These are phyloP conservation scores for Nestor notabilis DNA, from an alignment of 2,113 vertebrate genomes.

Conservation along the genomic window DNA sequence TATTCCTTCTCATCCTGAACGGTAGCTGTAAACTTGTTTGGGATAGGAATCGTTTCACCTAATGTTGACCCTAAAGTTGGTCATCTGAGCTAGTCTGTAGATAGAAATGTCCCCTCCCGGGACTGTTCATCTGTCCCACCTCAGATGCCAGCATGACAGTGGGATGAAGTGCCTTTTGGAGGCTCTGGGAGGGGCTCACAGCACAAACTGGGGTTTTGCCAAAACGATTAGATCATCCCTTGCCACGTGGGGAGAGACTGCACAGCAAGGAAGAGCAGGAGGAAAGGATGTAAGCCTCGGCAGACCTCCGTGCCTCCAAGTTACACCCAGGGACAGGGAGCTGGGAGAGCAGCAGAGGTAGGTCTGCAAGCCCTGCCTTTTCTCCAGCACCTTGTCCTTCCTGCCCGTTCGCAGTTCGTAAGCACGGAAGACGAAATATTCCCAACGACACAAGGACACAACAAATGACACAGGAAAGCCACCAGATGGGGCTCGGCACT, in stretches of 20 bases:
- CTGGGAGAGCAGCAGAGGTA: not conserved
- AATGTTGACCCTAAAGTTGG: rapidly evolving
- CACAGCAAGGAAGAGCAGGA: not conserved
- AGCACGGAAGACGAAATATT: not conserved
- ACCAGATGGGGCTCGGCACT: constrained; percentile 59
- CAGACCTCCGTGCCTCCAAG: not conserved
- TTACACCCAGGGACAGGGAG: not conserved
- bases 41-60: not conserved
- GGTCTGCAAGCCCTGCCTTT: not conserved
- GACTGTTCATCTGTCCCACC: not conserved
- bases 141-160: not conserved
- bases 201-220: not conserved
- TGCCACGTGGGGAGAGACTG: not conserved
- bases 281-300: not conserved
- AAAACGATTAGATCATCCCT: constrained; percentile 43
- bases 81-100: not conserved
- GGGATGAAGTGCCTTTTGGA: not conserved
- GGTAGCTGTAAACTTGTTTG: not conserved
- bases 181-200: not conserved
- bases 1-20: not conserved
- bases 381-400: not conserved
- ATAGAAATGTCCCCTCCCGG: not conserved
- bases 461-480: not conserved
- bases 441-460: not conserved
- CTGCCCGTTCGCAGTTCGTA: not conserved